These are phyloP conservation scores for Drosophila murphyi DNA, from an alignment of 1,140 invertebrate species.

Conservation along the genomic window DNA sequence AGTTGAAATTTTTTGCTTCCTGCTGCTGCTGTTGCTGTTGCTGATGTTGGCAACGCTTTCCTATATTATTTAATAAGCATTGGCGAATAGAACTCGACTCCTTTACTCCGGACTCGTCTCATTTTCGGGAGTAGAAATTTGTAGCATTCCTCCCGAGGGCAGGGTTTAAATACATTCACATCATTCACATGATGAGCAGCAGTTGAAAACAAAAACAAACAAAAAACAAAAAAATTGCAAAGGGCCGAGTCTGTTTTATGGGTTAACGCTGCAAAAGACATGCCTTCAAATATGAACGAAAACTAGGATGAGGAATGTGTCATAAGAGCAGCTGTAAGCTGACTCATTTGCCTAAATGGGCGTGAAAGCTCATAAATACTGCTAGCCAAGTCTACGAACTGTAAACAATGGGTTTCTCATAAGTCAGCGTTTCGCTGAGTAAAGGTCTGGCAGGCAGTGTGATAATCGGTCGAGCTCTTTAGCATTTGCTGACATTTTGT, in stretches of 20 bases:
- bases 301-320: slow-evolving; percentile 44
- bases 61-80: slow-evolving; percentile 82
- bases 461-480: background rate
- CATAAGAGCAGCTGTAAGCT: slow-evolving; percentile 53
- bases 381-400: slow-evolving; percentile 1
- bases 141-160: slow-evolving; percentile 21
- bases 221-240: slow-evolving; percentile 54
- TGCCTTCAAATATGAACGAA: slow-evolving; percentile 54
- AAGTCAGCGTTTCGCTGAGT: background rate
- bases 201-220: slow-evolving; percentile 3
- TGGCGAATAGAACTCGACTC: slow-evolving; percentile 48
- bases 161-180: slow-evolving; percentile 17
- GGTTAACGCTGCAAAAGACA: slow-evolving; percentile 37
- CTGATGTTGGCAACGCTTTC: slow-evolving; percentile 48
- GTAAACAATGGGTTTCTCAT: slow-evolving; percentile 2
- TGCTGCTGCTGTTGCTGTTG: slow-evolving; percentile 61
- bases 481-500: no score
- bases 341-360: slow-evolving; percentile 51
- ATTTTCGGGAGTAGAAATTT: slow-evolving; percentile 48
- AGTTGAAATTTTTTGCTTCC: slow-evolving; percentile 79
- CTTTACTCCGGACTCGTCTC: background rate
- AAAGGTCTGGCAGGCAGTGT: background rate
- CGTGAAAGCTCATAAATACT: slow-evolving; percentile 39
- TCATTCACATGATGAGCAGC: slow-evolving; percentile 32
- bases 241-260: slow-evolving; percentile 63